Base-by-base conservation (phyloP, 2,113 vertebrate species). In the Sylvilagus bachmani region DNA sequence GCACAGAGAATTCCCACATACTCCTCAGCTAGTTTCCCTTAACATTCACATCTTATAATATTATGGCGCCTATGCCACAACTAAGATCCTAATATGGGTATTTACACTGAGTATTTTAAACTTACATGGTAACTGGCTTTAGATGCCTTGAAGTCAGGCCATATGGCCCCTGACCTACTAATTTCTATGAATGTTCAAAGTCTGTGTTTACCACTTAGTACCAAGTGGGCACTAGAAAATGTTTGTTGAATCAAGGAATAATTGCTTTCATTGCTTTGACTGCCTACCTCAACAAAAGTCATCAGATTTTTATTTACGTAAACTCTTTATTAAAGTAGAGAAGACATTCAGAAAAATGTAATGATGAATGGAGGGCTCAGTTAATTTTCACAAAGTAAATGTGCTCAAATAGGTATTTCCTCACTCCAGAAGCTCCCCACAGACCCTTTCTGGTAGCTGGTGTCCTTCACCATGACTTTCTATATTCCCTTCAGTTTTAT, bases 401-500 rank as follows among this genome's bases (percentile, higher is more conserved):
- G n/a, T 22, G 78, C 2, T 94, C 61, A 83, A 86, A 82, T 19
- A 86, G 95, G 86, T 2, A 74, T 82, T 93, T 78, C 33, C 24
- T 73, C 17, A 6, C 64, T n/a, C 29, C 49, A 31, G 38, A 78
- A 81, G 33, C 9, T 33, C 12, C 16, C 38, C 25, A 11, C 3
- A 2, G 12, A 77, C 9, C 33, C 4, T 17, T 93, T 91, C 24
- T 17, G 27, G 64, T 33, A 83, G 62, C 61, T 62, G 33, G 51
- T 64, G 19, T n/a, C 33, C 29, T 89, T 33, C 38, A 62, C 81
- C 71, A 85, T 78, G 51, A 75, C 78, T 83, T 85, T 44, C 84
- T 66, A 29, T 11, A 75, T 64, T 91, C 55, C 29, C 49, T 13
- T 89, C n/a, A 75, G 24, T 96, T 97, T 95, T 84, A 95, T 75